Evolutionary conservation across 2,797 vertebrate genomes (phyloP), one percentile per base, ranked within the genome.

Genomic region (Pseudochirops cupreus): DNA sequence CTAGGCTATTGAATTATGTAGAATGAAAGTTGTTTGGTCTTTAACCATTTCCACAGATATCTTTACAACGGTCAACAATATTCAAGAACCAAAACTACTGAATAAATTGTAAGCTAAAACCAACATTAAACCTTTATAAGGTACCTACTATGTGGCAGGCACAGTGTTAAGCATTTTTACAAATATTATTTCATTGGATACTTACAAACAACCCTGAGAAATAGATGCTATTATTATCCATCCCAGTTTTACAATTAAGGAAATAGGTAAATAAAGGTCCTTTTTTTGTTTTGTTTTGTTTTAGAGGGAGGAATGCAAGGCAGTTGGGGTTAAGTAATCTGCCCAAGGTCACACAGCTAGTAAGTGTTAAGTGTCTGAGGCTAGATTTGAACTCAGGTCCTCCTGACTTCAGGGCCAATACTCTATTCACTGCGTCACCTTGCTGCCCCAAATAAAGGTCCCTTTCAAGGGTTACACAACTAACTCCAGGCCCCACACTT

Each of bases 1-100:
- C 95, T 62, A 97, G 95, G 97, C 94, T 96, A 97, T 95, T 87
- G 92, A 94, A 93, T 96, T 97, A 95, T 56, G 50, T 95, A 52
- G 29, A 95, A 94, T 56, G 97, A 53, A 97, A 96, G 97, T 62
- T 58, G 94, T 94, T 96, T 93, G 0, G 95, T 98, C 31, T 59
- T 67, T 67, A 16, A 90, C 93, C 94, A 55, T 91, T 92, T 89
- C 57, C 92, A 91, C 95, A 31, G 91, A 46, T 96, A 93, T 95
- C 33, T 96, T 96, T 52, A 93, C 82, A 57, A 57, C 56, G 39
- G 11, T 91, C 97, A 94, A 90, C 95, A 95, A 92, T 93, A 95
- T 52, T 94, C 0, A 3, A 93, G 39, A 95, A 92, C 0, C 31
- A 33, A 67, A 33, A n/a, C 54, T 29, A 29, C 11, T 31, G 3